Evolutionary conservation across 2,888 invertebrate genomes (phyloP).

Genomic region (Holacanthella duospinosa): DNA sequence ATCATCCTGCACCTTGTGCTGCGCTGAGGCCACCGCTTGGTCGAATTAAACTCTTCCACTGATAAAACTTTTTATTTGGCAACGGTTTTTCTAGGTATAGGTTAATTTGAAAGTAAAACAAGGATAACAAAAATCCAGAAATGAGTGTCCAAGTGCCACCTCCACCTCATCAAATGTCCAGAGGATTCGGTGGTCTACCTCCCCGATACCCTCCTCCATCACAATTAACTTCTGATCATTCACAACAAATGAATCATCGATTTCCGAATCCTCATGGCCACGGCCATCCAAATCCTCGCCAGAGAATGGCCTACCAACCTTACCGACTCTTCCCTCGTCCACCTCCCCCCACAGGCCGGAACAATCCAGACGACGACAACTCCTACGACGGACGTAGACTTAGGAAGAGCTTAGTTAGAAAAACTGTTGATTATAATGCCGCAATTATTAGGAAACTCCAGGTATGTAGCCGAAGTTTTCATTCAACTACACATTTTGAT

Average conservation of each 20-base stretch:
- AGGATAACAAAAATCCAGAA: too few species aligned
- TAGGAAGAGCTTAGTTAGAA: conserved; percentile 90
- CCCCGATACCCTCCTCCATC: conserved; percentile 21
- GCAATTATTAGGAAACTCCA: conserved; percentile 85
- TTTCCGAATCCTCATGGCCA: conserved; percentile 16
- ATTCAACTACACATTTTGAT: too few species aligned
- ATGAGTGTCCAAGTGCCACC: conserved; percentile 8
- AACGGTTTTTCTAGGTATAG: too few species aligned
- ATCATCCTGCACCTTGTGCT: too few species aligned
- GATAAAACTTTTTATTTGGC: too few species aligned
- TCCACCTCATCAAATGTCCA: neutral
- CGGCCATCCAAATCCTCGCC: conserved; percentile 13
- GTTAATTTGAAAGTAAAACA: too few species aligned
- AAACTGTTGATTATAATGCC: conserved; percentile 96
- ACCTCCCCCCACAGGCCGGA: conserved; percentile 29
- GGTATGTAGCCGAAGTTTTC: conserved; percentile 51
- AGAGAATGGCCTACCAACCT: conserved; percentile 42
- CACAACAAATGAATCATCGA: conserved; percentile 19
- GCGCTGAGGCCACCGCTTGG: too few species aligned
- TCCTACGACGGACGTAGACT: conserved; percentile 94
- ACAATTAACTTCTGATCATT: conserved; percentile 11
- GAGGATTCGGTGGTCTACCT: conserved; percentile 8
- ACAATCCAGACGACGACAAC: conserved; percentile 14
- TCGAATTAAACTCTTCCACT: too few species aligned
- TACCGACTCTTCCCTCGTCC: conserved; percentile 45